A percentile compares a stretch with the other conserved stretches of the same genome.
Conservation (phyloP, 2,888 invertebrate species). For the Mythimna pallens region DNA sequence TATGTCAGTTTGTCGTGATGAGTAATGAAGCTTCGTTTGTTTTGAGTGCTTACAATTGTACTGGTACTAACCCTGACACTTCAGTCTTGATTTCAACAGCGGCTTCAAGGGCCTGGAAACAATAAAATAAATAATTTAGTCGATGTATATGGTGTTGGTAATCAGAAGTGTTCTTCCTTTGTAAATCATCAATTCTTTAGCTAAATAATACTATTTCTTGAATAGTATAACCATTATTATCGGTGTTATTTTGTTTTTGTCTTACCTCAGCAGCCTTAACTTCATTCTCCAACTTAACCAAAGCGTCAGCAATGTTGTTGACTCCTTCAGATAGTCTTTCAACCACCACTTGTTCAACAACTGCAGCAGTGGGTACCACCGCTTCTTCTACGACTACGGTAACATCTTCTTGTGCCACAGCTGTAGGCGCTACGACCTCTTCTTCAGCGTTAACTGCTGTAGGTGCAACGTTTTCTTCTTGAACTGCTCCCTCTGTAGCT, state of each 20-base stretch:
- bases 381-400: conserved; percentile 18
- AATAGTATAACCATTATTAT: too few species aligned
- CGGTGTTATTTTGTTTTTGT: not conserved
- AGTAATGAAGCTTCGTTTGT: not conserved
- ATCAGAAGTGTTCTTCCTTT: not conserved
- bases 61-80: conserved; percentile 72
- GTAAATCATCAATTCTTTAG: not conserved
- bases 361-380: conserved; percentile 42
- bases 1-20: too few species aligned
- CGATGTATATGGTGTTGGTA: not conserved
- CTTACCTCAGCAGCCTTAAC: conserved; percentile 77
- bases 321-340: conserved; percentile 61
- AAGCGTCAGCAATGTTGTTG: conserved; percentile 79
- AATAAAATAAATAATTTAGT: not conserved
- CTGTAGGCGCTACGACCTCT: conserved; percentile 24
- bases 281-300: conserved; percentile 79
- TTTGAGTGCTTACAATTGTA: not conserved
- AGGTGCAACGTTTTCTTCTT: conserved; percentile 18
- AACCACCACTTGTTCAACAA: conserved; percentile 46
- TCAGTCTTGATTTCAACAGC: conserved; percentile 59
- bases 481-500: conserved; percentile 43
- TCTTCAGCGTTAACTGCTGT: conserved; percentile 29
- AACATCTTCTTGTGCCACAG: conserved; percentile 29
- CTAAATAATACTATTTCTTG: not conserved
- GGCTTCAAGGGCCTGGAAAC: conserved; percentile 47